Conservation (phyloP, 2,113 vertebrate genomes). For the Cricetomys ansorgei region DNA sequence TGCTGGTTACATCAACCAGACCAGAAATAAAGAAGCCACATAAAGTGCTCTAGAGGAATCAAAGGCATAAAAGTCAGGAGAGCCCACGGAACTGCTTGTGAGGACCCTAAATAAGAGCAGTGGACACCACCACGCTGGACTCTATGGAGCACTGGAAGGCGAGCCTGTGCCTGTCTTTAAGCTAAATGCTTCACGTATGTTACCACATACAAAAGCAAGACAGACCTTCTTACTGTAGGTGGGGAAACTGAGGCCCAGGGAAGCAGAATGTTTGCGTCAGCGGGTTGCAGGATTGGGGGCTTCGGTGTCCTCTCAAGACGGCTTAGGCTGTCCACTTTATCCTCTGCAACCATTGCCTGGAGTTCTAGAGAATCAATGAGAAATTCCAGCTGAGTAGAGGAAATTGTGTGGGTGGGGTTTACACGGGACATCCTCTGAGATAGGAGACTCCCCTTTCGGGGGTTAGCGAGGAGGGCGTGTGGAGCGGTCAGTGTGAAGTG, state of each 20-base stretch:
- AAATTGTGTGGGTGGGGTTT: no score
- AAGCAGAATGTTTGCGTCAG: not conserved
- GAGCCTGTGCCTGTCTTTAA: no score
- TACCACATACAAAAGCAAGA: not conserved
- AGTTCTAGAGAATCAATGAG: not conserved
- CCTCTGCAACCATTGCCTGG: not conserved
- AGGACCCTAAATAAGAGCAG: not conserved
- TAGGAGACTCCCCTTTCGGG: not conserved
- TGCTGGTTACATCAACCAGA: not conserved
- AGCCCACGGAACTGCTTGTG: not conserved
- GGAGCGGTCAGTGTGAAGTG: not conserved
- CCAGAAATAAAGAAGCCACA: not conserved
- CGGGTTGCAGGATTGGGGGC: not conserved
- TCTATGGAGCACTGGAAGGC: accelerated
- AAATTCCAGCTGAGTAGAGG: not conserved
- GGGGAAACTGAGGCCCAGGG: not conserved
- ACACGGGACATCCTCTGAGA: not conserved
- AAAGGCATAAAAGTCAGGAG: not conserved
- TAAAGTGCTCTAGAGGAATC: not conserved
- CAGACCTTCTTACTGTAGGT: not conserved
- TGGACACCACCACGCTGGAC: accelerated
- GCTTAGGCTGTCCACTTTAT: not conserved
- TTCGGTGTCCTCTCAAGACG: not conserved
- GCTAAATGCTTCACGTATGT: accelerated
- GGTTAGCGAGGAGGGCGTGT: not conserved